Conservation (phyloP, 2,113 vertebrate genomes). For the Varanus salvator region DNA sequence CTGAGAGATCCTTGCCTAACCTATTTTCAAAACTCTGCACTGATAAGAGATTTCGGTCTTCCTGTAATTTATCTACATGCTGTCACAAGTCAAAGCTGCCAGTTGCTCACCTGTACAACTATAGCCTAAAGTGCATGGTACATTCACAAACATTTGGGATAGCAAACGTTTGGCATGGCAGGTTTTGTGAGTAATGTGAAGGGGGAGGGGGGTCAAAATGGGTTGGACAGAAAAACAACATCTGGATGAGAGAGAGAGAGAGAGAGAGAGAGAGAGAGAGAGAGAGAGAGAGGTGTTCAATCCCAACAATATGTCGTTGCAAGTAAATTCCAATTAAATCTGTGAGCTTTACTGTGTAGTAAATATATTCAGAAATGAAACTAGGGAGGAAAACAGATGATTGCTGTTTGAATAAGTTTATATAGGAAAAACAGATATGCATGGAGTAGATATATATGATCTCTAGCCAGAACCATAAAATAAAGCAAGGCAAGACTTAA, state of each 20-base stretch:
- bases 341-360: background rate
- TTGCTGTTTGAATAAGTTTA: slow-evolving; percentile 48
- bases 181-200: background rate
- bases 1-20: background rate
- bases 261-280: too few relatives aligned
- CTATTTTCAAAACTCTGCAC: background rate
- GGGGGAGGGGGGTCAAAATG: background rate
- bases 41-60: background rate
- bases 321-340: background rate
- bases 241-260: background rate
- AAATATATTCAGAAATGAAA: background rate
- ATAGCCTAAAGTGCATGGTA: background rate
- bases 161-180: background rate
- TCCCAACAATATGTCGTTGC: background rate
- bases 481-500: slow-evolving; percentile 55
- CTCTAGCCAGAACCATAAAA: slow-evolving; percentile 51
- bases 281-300: background rate
- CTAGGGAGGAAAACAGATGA: slow-evolving; percentile 10
- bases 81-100: background rate
- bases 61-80: background rate
- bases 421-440: slow-evolving; percentile 29
- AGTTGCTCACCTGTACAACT: background rate
- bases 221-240: slow-evolving; percentile 20
- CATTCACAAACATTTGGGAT: background rate
- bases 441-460: slow-evolving; percentile 39